phyloP scores from a whole-genome alignment of 2,113 vertebrate genomes.

The Eupsittula cactorum region DNA sequence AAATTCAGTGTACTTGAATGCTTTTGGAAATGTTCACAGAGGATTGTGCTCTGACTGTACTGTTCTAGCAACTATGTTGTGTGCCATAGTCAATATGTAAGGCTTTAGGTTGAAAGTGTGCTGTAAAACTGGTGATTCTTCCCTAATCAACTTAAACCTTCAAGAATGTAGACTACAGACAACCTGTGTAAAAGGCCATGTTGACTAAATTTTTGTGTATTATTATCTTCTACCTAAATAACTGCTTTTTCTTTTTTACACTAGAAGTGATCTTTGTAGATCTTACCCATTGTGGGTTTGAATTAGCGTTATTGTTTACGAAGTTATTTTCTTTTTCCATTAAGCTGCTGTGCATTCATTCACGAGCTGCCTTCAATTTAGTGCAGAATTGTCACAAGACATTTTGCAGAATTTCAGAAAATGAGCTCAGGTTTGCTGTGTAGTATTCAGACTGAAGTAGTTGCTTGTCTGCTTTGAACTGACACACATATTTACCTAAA shows the following conservation, averaged over 20 bases:
- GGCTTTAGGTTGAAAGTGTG: not conserved
- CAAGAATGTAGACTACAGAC: not conserved
- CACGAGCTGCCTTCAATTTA: not conserved
- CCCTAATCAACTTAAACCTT: not conserved
- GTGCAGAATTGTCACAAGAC: not conserved
- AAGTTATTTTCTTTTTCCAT: not conserved
- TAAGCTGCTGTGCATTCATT: not conserved
- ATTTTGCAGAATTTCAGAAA: not conserved
- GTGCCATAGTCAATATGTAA: accelerated
- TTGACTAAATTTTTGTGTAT: not conserved
- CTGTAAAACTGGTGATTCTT: not conserved
- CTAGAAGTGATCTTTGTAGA: not conserved
- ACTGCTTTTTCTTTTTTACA: not conserved
- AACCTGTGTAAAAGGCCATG: accelerated
- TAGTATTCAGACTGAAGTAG: not conserved
- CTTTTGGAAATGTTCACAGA: not conserved
- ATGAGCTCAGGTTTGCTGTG: not conserved
- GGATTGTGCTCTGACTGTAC: not conserved
- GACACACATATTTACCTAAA: not conserved
- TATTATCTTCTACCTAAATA: not conserved
- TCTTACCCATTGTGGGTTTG: not conserved
- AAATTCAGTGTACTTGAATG: not conserved
- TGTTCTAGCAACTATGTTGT: not conserved
- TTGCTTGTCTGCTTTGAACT: not conserved
- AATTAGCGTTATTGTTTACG: not conserved